Evolutionary conservation across 2,797 vertebrate genomes (phyloP).

Genomic region (Sebastolobus alascanus): DNA sequence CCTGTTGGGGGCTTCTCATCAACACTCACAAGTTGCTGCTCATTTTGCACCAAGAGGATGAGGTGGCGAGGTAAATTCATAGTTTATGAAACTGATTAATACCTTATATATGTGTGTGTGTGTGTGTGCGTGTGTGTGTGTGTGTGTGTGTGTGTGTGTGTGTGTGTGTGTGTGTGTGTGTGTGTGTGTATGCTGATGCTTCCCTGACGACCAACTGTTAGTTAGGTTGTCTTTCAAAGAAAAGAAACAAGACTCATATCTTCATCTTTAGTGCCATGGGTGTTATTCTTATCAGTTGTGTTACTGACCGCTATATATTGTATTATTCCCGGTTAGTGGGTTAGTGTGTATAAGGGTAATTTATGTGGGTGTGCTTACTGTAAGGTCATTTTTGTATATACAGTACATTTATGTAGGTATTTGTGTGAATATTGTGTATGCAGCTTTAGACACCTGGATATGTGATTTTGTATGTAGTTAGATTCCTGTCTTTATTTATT

Average conservation of each 20-base stretch:
- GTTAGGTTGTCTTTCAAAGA: background rate
- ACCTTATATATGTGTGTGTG: background rate
- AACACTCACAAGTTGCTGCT: constrained; percentile 88
- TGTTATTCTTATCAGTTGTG: constrained; percentile 18
- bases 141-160: background rate
- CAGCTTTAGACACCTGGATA: background rate
- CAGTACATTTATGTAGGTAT: background rate
- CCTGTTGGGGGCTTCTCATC: constrained; percentile 92
- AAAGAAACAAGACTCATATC: background rate
- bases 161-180: background rate
- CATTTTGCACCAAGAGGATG: constrained; percentile 85
- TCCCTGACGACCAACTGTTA: background rate
- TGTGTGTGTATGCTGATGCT: background rate
- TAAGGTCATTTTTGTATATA: constrained; percentile 7
- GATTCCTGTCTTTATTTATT: background rate
- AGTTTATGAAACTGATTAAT: background rate
- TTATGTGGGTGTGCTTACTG: background rate
- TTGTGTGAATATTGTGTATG: background rate
- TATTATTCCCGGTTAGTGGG: background rate
- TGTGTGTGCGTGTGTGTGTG: background rate
- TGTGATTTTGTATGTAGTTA: background rate
- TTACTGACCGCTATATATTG: background rate
- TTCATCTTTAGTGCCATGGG: constrained; percentile 7
- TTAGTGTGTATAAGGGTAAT: background rate
- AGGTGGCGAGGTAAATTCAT: constrained; percentile 88